Percentiles rank a stretch among this genome's conserved stretches.
phyloP scores from a whole-genome alignment of 2,888 invertebrate genomes.

The Trachelus tabidus region DNA sequence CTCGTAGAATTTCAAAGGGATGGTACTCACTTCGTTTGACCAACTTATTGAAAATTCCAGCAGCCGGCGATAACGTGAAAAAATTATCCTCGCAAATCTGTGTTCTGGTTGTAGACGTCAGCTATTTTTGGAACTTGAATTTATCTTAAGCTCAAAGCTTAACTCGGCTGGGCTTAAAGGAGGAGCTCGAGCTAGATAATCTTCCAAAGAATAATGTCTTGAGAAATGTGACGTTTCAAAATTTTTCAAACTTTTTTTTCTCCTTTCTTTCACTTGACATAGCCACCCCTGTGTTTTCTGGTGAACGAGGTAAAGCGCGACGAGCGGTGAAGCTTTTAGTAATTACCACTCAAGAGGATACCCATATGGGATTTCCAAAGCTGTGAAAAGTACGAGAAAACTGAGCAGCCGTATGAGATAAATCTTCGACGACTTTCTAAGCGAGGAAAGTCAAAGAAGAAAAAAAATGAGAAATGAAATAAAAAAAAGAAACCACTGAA shows the following conservation, averaged over 20 bases:
- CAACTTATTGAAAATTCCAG: too few relatives aligned
- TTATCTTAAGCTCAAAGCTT: not conserved
- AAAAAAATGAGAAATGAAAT: too few relatives aligned
- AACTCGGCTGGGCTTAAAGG: not conserved
- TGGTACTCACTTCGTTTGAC: not conserved
- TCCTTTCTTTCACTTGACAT: too few relatives aligned
- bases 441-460: not conserved
- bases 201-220: not conserved
- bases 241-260: too few relatives aligned
- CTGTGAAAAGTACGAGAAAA: not conserved
- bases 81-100: not conserved
- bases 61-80: not conserved
- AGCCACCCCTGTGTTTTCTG: too few relatives aligned
- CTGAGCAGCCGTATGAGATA: not conserved
- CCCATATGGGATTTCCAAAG: not conserved
- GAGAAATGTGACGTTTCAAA: too few relatives aligned
- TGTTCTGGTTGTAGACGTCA: not conserved
- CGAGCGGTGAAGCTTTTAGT: not conserved
- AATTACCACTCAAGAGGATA: too few relatives aligned
- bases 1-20: not conserved
- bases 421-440: not conserved
- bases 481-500: not conserved
- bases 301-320: not conserved
- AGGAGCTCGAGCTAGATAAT: not conserved
- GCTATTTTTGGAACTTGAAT: not conserved